Conservation (phyloP, 37 sponge, comb jelly and placozoan species). For the Mnemiopsis leidyi region DNA sequence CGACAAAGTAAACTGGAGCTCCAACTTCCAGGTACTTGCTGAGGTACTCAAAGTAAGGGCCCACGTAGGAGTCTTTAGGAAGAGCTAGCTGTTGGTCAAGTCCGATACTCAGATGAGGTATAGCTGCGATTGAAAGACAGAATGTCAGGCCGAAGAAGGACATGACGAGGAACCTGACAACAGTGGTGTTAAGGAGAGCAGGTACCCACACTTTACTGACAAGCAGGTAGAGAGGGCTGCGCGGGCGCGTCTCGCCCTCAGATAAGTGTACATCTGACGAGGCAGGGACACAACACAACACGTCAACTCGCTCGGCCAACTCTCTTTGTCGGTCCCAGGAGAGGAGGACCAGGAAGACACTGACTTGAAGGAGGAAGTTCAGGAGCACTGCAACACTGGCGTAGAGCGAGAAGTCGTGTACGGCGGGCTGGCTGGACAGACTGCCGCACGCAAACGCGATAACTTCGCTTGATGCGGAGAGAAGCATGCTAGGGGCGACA, state of each 20-base stretch:
- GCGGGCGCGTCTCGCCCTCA: conserved; percentile 1
- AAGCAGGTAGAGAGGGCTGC: conserved; percentile 35
- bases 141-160: conserved; percentile 76
- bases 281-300: conserved; percentile 26
- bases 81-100: conserved; percentile 88
- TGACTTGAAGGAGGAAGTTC: conserved; percentile 67
- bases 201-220: conserved; percentile 62
- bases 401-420: conserved; percentile 63
- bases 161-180: conserved; percentile 68
- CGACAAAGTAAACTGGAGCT: conserved; percentile 97
- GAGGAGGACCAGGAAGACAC: conserved; percentile 49
- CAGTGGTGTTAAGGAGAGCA: conserved; percentile 44
- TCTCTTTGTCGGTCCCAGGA: neutral
- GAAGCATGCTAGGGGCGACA: conserved; percentile 83
- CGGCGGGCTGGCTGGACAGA: conserved; percentile 60
- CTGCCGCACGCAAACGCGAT: conserved; percentile 83
- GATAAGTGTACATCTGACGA: conserved; percentile 32
- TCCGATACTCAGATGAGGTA: conserved; percentile 74
- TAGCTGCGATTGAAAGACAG: conserved; percentile 66
- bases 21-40: conserved; percentile 85
- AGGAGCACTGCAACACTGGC: conserved; percentile 31
- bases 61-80: conserved; percentile 76
- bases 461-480: conserved; percentile 85
- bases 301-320: conserved; percentile 11
- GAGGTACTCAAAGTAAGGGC: conserved; percentile 78